A percentile compares a stretch with the other conserved stretches of the same genome.
Conservation (phyloP, 2,113 vertebrate species). For the Gasterosteus nipponicus region DNA sequence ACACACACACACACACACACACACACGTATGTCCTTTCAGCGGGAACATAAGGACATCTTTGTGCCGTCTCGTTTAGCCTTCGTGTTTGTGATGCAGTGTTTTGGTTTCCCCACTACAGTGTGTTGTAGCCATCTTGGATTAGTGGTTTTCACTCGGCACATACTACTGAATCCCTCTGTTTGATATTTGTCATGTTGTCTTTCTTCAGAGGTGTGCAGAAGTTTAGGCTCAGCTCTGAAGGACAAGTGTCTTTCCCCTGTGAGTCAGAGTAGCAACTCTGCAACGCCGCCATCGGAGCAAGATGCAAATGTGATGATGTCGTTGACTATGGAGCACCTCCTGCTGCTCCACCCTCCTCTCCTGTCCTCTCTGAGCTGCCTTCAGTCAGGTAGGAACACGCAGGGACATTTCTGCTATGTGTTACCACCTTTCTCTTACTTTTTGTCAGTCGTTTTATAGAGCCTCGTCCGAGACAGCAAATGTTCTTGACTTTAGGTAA, state of each 20-base stretch:
- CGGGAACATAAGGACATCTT: neutral
- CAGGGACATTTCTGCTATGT: neutral
- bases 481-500: too few species aligned
- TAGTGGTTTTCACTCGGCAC: too few species aligned
- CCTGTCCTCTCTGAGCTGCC: conserved; percentile 49
- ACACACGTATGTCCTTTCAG: neutral
- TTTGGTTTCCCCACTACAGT: neutral
- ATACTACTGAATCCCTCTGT: neutral
- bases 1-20: conserved; percentile 4
- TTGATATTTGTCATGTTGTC: neutral
- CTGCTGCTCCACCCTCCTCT: conserved; percentile 71
- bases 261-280: neutral
- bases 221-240: conserved; percentile 74
- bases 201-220: conserved; percentile 70
- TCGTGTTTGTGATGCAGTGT: neutral
- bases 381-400: conserved; percentile 45
- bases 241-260: conserved; percentile 73
- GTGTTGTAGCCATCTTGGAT: too few species aligned
- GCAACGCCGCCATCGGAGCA: neutral
- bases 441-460: neutral
- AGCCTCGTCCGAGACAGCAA: too few species aligned
- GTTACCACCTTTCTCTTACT: neutral
- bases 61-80: neutral
- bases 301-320: conserved; percentile 45
- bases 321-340: conserved; percentile 64